phyloP scores from a whole-genome alignment of 2,888 invertebrate species.

The Aleiodes testaceus region DNA sequence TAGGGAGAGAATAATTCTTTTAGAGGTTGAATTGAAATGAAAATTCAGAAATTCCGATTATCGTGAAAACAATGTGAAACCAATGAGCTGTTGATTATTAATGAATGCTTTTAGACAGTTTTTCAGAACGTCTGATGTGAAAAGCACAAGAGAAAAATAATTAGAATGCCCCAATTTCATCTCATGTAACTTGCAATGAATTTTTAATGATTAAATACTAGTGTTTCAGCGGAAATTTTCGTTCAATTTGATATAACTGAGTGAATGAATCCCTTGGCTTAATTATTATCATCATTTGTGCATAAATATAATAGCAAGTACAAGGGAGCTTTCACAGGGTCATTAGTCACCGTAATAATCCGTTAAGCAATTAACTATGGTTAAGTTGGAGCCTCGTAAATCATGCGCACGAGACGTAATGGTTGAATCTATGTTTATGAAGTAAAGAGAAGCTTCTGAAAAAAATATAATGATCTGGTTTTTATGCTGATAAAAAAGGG shows the following conservation, averaged over 20 bases:
- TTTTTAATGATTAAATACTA: constrained; percentile 15
- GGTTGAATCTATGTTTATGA: no score
- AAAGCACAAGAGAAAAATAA: neutral
- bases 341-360: constrained; percentile 54
- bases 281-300: constrained; percentile 45
- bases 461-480: no score
- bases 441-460: no score
- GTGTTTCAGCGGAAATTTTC: neutral
- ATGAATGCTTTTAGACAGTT: constrained; percentile 9
- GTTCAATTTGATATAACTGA: constrained; percentile 10
- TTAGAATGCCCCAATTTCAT: neutral
- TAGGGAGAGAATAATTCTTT: neutral
- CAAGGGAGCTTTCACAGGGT: constrained; percentile 42
- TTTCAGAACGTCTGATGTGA: neutral
- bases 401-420: constrained; percentile 33
- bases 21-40: neutral
- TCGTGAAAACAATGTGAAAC: constrained; percentile 20
- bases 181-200: constrained; percentile 3
- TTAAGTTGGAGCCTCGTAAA: constrained; percentile 52
- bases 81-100: constrained; percentile 29
- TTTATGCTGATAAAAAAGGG: no score
- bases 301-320: constrained; percentile 27
- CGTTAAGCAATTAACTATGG: constrained; percentile 52
- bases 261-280: constrained; percentile 36
- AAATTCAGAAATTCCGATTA: neutral